Conservation (phyloP, 2,797 vertebrate species). For the Mallotus villosus region DNA sequence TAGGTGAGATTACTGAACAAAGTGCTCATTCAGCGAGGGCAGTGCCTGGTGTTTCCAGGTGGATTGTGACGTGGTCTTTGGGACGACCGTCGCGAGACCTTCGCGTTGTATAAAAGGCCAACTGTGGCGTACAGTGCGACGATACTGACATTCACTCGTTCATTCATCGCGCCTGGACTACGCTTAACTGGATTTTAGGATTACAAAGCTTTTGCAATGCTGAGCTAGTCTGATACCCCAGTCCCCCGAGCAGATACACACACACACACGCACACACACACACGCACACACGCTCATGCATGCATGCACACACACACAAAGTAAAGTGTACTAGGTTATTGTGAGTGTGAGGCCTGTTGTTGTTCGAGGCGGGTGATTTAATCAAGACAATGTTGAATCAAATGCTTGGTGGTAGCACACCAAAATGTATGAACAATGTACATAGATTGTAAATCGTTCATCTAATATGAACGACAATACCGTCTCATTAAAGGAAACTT, state of each 20-base stretch:
- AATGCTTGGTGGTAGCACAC: no score
- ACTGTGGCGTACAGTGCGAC: not conserved
- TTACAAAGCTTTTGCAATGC: constrained; percentile 4
- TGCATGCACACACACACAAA: not conserved
- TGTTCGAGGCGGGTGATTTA: not conserved
- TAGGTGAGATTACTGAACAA: constrained; percentile 42
- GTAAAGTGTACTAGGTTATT: not conserved
- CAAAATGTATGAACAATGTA: no score
- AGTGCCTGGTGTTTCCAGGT: constrained; percentile 18
- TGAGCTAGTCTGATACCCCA: constrained; percentile 1
- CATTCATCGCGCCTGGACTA: not conserved
- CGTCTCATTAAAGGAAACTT: no score
- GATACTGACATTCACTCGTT: not conserved
- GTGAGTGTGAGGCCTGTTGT: not conserved
- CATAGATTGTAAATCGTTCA: no score
- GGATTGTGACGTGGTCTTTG: constrained; percentile 22
- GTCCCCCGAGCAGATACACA: not conserved
- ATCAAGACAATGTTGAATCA: no score
- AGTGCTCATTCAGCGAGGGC: constrained; percentile 21
- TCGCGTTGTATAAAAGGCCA: not conserved
- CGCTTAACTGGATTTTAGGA: constrained; percentile 3
- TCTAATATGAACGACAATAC: no score
- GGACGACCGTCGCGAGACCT: not conserved
- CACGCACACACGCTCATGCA: not conserved
- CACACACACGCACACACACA: not conserved